These are phyloP conservation scores for Acinonyx jubatus DNA, from an alignment of 2,113 vertebrate species.

Conservation along the genomic window DNA sequence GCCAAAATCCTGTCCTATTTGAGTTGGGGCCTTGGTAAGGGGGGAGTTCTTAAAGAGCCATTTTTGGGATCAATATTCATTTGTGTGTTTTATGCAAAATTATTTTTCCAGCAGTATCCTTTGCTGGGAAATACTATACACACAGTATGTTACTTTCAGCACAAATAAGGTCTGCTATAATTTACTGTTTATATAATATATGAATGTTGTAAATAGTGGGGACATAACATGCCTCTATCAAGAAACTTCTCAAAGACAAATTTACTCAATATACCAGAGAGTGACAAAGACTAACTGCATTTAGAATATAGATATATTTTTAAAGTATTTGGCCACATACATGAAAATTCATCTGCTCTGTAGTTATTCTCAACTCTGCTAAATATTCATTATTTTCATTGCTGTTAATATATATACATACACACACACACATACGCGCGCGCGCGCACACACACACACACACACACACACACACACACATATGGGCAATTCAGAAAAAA, in stretches of 20 bases:
- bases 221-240: background rate
- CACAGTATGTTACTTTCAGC: background rate
- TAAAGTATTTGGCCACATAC: background rate
- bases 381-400: background rate
- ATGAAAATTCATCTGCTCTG: background rate
- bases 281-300: background rate
- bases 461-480: background rate
- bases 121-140: background rate
- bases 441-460: no score
- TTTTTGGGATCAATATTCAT: background rate
- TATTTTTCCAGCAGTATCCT: background rate
- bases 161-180: background rate
- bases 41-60: background rate
- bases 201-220: background rate
- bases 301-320: background rate
- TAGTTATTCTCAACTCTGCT: background rate
- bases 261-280: background rate
- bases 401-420: background rate
- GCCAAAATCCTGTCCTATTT: slow-evolving; percentile 18
- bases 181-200: slow-evolving; percentile 14
- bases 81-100: background rate
- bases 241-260: background rate
- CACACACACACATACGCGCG: no score
- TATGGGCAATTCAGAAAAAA: background rate
- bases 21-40: background rate